phyloP scores from a whole-genome alignment of 2,888 invertebrate species.

The Scrobipalpa costella region DNA sequence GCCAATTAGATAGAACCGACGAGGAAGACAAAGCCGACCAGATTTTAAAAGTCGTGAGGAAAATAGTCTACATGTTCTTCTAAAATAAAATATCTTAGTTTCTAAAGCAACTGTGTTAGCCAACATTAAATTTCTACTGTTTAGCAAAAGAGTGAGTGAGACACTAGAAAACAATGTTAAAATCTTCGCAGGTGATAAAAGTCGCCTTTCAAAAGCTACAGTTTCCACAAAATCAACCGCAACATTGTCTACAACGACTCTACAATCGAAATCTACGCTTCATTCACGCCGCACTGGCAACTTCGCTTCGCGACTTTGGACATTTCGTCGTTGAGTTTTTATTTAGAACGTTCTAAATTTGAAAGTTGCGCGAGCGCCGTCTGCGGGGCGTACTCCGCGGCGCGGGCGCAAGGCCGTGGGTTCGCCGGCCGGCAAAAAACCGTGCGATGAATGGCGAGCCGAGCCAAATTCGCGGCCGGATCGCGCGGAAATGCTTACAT shows the following conservation, averaged over 20 bases:
- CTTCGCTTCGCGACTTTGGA: conserved; percentile 12
- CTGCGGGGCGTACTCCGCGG: conserved; percentile 45
- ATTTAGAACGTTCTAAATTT: conserved; percentile 60
- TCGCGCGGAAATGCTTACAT: conserved; percentile 64
- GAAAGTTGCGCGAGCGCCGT: conserved; percentile 51
- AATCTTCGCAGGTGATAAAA: neutral
- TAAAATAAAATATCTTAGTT: neutral
- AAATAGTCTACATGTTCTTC: neutral
- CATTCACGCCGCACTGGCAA: conserved; percentile 11
- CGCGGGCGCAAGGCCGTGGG: conserved; percentile 70
- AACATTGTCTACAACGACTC: conserved; percentile 3
- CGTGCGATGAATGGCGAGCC: conserved; percentile 36
- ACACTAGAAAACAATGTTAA: neutral
- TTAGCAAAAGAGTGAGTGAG: neutral
- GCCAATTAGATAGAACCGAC: conserved; percentile 55
- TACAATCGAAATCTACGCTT: conserved; percentile 9
- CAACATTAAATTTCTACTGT: neutral
- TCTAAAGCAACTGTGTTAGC: too few relatives aligned
- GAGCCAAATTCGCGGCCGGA: conserved; percentile 56
- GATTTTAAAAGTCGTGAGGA: neutral
- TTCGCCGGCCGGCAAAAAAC: conserved; percentile 71
- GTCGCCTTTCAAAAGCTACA: neutral
- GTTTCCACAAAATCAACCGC: neutral
- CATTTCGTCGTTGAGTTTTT: conserved; percentile 32
- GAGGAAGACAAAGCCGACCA: neutral